Conservation (phyloP, 2,113 vertebrate genomes). For the Psittacula cyanocephala region DNA sequence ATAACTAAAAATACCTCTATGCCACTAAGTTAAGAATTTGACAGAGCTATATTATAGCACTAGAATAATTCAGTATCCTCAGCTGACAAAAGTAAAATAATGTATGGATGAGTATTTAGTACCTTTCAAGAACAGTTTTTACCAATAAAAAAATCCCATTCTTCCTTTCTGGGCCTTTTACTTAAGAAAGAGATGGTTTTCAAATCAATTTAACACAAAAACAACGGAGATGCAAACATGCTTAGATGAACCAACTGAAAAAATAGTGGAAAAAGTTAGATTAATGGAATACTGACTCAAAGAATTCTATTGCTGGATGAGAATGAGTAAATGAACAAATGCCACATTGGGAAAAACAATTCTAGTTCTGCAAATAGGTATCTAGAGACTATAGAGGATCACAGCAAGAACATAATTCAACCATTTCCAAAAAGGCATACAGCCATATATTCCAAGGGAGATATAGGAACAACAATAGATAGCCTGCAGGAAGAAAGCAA, state of each 20-base stretch:
- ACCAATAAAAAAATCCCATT: neutral
- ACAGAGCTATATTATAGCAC: neutral
- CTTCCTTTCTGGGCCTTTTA: neutral
- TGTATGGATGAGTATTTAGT: neutral
- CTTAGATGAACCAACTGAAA: neutral
- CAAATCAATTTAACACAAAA: neutral
- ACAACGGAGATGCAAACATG: neutral
- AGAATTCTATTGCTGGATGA: neutral
- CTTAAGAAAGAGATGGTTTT: neutral
- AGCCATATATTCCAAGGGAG: neutral
- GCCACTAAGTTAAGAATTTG: neutral
- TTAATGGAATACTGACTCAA: neutral
- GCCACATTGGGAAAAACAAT: neutral
- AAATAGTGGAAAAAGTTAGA: neutral
- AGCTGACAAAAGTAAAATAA: neutral
- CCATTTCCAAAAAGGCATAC: neutral
- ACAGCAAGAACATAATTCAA: neutral
- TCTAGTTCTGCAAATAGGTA: neutral
- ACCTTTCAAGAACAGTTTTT: neutral
- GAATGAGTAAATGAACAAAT: neutral
- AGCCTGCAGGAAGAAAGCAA: neutral
- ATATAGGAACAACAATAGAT: neutral
- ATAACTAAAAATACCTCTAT: too few species aligned
- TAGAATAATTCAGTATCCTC: neutral
- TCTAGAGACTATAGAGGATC: neutral